A percentile compares a stretch with the other conserved stretches of the same genome.
Evolutionary conservation across 2,888 invertebrate genomes (phyloP).

Genomic region (Cyaniris semiargus): DNA sequence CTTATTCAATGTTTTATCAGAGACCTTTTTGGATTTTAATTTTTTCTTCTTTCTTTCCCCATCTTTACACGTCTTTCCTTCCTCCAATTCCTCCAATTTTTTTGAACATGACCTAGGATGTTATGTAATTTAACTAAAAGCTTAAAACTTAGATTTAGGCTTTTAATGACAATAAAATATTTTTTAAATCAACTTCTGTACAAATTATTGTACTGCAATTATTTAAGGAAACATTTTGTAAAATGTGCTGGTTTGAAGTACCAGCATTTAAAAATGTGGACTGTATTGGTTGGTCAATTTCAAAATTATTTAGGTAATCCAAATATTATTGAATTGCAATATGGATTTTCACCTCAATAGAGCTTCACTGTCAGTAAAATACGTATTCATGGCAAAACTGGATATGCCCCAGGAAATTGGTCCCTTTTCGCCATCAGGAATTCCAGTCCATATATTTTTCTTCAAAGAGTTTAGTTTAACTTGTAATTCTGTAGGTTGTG

Average conservation of each 20-base stretch:
- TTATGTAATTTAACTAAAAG: not conserved
- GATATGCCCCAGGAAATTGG: conserved; percentile 86
- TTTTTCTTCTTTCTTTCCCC: conserved; percentile 73
- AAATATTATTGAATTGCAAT: not conserved
- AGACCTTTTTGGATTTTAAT: conserved; percentile 66
- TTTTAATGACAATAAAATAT: too few species aligned
- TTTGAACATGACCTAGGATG: conserved; percentile 82
- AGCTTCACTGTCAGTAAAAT: conserved; percentile 80
- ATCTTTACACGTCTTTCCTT: conserved; percentile 63
- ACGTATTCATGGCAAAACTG: conserved; percentile 76
- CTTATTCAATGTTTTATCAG: conserved; percentile 68
- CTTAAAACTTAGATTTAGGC: too few species aligned
- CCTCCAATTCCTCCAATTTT: conserved; percentile 79
- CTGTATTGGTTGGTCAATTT: not conserved
- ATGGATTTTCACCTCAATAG: conserved; percentile 71
- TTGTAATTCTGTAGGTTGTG: conserved; percentile 82
- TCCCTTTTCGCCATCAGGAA: conserved; percentile 70
- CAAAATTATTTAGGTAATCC: not conserved
- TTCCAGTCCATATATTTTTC: conserved; percentile 88
- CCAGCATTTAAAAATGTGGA: not conserved
- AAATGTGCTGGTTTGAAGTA: too few species aligned
- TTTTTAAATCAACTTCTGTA: too few species aligned
- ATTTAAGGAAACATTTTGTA: too few species aligned
- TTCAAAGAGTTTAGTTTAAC: conserved; percentile 84
- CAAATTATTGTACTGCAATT: too few species aligned